These are phyloP conservation scores for Buteo buteo DNA, from an alignment of 2,113 vertebrate genomes.

Conservation along the genomic window DNA sequence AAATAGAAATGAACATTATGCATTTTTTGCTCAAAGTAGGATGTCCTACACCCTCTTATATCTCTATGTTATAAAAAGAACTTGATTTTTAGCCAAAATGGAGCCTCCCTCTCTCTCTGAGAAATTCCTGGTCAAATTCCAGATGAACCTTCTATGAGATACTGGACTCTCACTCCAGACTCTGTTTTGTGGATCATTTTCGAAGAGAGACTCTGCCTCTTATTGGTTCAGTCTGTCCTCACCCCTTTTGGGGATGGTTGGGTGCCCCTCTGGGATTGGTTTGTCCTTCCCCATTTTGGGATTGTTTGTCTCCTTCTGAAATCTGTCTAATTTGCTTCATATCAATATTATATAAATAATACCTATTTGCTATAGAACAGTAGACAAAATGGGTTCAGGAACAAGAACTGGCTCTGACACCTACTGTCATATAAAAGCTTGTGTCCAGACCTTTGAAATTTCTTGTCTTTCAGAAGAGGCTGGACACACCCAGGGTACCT, in stretches of 20 bases:
- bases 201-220: background rate
- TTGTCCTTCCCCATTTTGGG: background rate
- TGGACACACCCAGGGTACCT: background rate
- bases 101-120: background rate
- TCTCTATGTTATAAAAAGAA: background rate
- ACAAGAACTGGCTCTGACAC: background rate
- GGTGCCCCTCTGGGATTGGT: background rate
- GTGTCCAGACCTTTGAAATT: background rate
- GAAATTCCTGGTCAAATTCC: background rate
- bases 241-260: background rate
- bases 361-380: background rate
- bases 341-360: background rate
- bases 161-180: background rate
- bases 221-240: background rate
- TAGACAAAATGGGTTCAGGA: background rate
- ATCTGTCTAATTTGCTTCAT: background rate
- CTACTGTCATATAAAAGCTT: background rate
- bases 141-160: background rate
- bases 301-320: background rate
- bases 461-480: background rate
- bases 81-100: background rate
- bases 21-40: background rate
- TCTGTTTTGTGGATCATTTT: background rate
- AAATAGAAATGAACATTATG: background rate
- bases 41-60: background rate